These are phyloP conservation scores for Scaptomyza pallida DNA, from an alignment of 1,140 invertebrate genomes.

Conservation along the genomic window DNA sequence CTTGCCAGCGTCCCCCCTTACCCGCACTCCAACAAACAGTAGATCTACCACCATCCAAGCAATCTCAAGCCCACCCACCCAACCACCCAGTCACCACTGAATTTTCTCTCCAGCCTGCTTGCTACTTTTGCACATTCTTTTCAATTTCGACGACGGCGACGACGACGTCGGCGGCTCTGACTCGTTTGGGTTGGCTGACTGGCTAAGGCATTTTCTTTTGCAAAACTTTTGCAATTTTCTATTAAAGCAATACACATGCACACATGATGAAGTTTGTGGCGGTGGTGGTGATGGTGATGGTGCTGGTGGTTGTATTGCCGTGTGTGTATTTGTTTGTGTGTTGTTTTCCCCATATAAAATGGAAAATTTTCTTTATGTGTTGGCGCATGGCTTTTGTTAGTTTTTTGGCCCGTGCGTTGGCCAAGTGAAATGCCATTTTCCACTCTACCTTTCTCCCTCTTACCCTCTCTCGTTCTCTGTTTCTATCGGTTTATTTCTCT, in stretches of 20 bases:
- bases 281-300: not conserved
- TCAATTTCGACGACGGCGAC: constrained; percentile 63
- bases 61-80: constrained; percentile 9
- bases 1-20: constrained; percentile 54
- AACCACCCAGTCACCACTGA: constrained; percentile 2
- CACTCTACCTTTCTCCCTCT: not conserved
- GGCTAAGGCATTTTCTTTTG: constrained; percentile 79
- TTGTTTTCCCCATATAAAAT: constrained; percentile 71
- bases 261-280: constrained; percentile 27
- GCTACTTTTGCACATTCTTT: constrained; percentile 82
- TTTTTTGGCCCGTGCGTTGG: constrained; percentile 60
- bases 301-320: constrained; percentile 29
- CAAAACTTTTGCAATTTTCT: constrained; percentile 82
- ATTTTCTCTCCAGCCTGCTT: constrained; percentile 48
- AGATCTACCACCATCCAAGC: constrained; percentile 28
- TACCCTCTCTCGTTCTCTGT: not conserved
- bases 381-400: constrained; percentile 70
- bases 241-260: constrained; percentile 80
- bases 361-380: constrained; percentile 80
- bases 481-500: constrained; percentile 7
- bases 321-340: constrained; percentile 57
- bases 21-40: constrained; percentile 34
- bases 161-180: constrained; percentile 29
- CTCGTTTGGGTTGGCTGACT: constrained; percentile 68
- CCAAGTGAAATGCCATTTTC: constrained; percentile 17